Evolutionary conservation across 2,888 invertebrate genomes (phyloP).

Genomic region (Noctuana brunneofusca): DNA sequence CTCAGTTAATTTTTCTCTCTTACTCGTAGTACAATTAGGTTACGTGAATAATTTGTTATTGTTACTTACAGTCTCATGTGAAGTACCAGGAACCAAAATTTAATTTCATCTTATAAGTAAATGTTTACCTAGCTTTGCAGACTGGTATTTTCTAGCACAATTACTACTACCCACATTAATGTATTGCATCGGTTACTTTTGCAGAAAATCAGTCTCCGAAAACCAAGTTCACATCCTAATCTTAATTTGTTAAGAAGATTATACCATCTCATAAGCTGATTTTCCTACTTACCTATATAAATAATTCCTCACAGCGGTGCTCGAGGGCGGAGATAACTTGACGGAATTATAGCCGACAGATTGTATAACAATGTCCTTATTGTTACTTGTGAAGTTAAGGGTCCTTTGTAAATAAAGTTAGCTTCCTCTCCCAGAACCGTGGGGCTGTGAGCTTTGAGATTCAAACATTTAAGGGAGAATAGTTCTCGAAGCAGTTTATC

Average conservation of each 20-base stretch:
- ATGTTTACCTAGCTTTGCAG: too few species aligned
- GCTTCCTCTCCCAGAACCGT: conserved; percentile 19
- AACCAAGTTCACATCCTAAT: background rate
- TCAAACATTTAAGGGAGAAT: conserved; percentile 33
- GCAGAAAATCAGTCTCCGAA: background rate
- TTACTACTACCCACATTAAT: too few species aligned
- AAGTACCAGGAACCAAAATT: too few species aligned
- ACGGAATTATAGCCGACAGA: conserved; percentile 51
- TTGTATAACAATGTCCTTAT: conserved; percentile 58
- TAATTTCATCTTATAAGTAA: too few species aligned
- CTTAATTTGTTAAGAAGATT: conserved; percentile 20
- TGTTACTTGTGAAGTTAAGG: conserved; percentile 47
- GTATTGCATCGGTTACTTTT: background rate
- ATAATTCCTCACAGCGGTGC: conserved; percentile 47
- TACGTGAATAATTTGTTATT: too few species aligned
- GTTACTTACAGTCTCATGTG: too few species aligned
- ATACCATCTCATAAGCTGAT: conserved; percentile 22
- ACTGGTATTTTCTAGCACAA: too few species aligned
- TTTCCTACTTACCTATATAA: conserved; percentile 40
- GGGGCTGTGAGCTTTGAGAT: conserved; percentile 38
- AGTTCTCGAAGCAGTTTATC: conserved; percentile 5
- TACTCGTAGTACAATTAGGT: too few species aligned
- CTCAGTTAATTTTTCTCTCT: too few species aligned
- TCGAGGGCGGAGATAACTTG: conserved; percentile 44
- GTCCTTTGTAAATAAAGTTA: conserved; percentile 47